Conservation (phyloP, 2,888 invertebrate genomes). For the Oxycera nigricornis region DNA sequence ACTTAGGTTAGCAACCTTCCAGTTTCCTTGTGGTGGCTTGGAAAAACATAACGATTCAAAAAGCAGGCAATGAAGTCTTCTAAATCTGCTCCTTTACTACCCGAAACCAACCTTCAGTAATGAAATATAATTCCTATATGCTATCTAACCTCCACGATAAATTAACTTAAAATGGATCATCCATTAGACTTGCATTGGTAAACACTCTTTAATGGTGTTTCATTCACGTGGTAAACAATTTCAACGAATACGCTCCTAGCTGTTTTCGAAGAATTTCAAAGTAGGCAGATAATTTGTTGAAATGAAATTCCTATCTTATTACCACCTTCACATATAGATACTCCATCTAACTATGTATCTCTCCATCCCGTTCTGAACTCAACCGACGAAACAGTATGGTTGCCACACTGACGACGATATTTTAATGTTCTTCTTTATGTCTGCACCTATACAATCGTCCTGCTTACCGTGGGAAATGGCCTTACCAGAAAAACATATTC, state of each 20-base stretch:
- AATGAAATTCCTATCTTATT: slow-evolving; percentile 33
- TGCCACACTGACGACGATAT: neutral
- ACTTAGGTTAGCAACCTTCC: no score
- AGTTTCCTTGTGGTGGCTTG: no score
- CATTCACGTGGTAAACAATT: neutral
- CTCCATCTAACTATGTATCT: neutral
- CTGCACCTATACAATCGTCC: neutral
- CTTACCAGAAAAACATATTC: slow-evolving; percentile 13
- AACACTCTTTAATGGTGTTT: no score
- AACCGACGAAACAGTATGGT: neutral
- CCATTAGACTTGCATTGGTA: no score
- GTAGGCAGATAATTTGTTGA: slow-evolving; percentile 34
- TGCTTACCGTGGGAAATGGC: slow-evolving; percentile 31
- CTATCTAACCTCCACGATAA: no score
- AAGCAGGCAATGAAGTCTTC: no score
- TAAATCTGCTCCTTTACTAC: no score
- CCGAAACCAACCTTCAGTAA: no score
- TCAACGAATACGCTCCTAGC: neutral
- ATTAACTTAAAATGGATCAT: no score
- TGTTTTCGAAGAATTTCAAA: slow-evolving; percentile 24
- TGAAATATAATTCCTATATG: no score
- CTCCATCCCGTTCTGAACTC: neutral
- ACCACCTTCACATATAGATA: slow-evolving; percentile 20
- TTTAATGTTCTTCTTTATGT: slow-evolving; percentile 23
- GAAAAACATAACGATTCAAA: no score